Evolutionary conservation across 2,888 invertebrate genomes (phyloP), one percentile per base, ranked within the genome.

Genomic region (Nomada goodeniana): DNA sequence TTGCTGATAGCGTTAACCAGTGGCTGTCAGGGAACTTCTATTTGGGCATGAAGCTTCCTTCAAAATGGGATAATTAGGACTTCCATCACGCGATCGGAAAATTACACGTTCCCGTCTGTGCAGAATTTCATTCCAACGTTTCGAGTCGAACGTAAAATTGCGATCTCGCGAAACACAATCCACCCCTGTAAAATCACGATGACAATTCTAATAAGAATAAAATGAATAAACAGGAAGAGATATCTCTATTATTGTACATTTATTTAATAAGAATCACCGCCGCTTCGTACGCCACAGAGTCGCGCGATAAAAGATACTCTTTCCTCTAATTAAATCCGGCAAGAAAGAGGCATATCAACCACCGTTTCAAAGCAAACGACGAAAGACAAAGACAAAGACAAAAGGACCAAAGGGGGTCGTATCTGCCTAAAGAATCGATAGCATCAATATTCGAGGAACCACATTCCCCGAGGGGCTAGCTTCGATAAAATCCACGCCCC

Each of bases 361-460:
- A 7, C 36, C 7, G 36, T 7, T 36, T 36, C 7, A 36, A 7
- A 36, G 36, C 7, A 0, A 36, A 23, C 55, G 9, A 42, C 11
- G 15, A 29, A 2, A 52, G 18, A n/a, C 5, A 55, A 2, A 29
- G 18, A n/a, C 5, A 55, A 18, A 26, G 26, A 10, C 15, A 5
- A 23, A n/a, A 50, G 50, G 50, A 18, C 18, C 18, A 20, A 20
- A 15, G 47, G 5, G 5, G 4, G n/a, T 44, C 47, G 29, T 26
- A 23, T 70, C 50, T 42, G 2, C 7, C 47, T 20, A 29, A 60
- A 59, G 70, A 71, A 71, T 61, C 50, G 11, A 52, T 61, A 10
- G 50, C 60, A 52, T 71, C 70, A 20, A 71, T 61, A 71, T 71
- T 71, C 70, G 70, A 71, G 20, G 36, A 47, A 47, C 20, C 13